phyloP scores from a whole-genome alignment of 2,113 vertebrate genomes.

The Puntigrus tetrazona region DNA sequence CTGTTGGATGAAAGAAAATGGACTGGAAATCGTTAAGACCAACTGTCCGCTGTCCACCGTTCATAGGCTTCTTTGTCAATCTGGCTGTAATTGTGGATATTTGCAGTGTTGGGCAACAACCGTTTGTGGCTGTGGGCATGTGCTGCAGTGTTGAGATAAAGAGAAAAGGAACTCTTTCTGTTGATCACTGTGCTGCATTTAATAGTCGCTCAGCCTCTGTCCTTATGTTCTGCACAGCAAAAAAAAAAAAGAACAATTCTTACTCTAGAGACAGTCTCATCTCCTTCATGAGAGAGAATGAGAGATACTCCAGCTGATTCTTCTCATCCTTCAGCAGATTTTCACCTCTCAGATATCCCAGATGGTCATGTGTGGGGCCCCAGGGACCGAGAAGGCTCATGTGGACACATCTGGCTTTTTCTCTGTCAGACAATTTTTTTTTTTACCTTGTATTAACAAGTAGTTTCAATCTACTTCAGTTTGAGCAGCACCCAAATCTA shows the following conservation, averaged over 20 bases:
- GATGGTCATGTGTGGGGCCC: background rate
- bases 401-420: background rate
- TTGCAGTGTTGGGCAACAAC: constrained; percentile 72
- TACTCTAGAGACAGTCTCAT: background rate
- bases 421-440: background rate
- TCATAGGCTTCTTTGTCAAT: constrained; percentile 3
- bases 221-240: constrained; percentile 50
- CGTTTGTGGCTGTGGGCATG: constrained; percentile 80
- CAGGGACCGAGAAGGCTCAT: background rate
- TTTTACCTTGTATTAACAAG: background rate
- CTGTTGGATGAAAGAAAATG: constrained; percentile 15
- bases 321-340: constrained; percentile 1
- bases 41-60: constrained; percentile 11
- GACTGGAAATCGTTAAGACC: constrained; percentile 30
- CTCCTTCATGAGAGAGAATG: background rate
- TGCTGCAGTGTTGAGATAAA: constrained; percentile 89
- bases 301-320: background rate
- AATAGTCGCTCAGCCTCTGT: constrained; percentile 70
- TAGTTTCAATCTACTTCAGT: background rate
- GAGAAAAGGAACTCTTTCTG: constrained; percentile 46
- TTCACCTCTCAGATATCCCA: background rate
- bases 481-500: background rate
- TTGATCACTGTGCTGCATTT: background rate
- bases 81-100: constrained; percentile 67
- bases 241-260: constrained; percentile 43